Conservation (phyloP, 2,888 invertebrate genomes). For the Monochamus alternatus region DNA sequence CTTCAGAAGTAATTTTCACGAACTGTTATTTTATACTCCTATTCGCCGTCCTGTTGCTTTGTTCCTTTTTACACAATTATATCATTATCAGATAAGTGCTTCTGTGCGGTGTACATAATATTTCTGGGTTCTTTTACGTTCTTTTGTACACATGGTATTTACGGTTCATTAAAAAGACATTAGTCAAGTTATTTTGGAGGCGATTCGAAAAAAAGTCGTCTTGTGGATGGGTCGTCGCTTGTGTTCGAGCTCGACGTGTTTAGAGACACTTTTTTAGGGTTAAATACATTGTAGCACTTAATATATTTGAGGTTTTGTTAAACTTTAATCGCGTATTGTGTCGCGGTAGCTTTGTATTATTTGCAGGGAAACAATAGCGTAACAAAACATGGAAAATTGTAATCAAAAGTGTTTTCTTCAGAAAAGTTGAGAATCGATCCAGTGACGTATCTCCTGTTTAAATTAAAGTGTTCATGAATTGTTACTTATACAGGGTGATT, state of each 20-base stretch:
- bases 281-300: not conserved
- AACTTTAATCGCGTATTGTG: not conserved
- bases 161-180: slow-evolving; percentile 55
- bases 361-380: not conserved
- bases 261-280: slow-evolving; percentile 6
- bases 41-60: slow-evolving; percentile 1
- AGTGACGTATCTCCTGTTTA: too few species aligned
- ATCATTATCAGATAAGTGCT: slow-evolving; percentile 33
- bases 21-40: slow-evolving; percentile 14
- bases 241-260: not conserved
- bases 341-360: not conserved
- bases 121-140: slow-evolving; percentile 5
- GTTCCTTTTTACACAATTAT: slow-evolving; percentile 25
- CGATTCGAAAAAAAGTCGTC: slow-evolving; percentile 13
- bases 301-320: not conserved
- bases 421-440: not conserved
- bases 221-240: slow-evolving; percentile 19
- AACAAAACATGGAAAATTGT: not conserved
- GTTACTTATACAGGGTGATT: too few species aligned
- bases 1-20: not conserved
- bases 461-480: too few species aligned
- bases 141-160: slow-evolving; percentile 32
- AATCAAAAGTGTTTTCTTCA: not conserved
- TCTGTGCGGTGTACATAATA: slow-evolving; percentile 24
- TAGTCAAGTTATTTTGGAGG: slow-evolving; percentile 47